Base-by-base conservation (phyloP, 2,888 invertebrate species). In the Danaus chrysippus region DNA sequence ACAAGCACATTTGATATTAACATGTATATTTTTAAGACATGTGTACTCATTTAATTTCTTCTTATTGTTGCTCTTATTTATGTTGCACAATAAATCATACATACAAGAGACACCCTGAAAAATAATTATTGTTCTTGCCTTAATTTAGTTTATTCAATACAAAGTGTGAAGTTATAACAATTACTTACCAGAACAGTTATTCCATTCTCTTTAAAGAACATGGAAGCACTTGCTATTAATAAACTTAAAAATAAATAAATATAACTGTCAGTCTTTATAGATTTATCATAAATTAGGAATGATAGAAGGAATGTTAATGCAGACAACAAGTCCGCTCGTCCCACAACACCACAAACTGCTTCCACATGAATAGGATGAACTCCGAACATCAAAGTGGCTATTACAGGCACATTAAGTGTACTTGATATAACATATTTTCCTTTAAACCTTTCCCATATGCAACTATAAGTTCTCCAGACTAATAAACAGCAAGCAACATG, bases 331-430 rank as follows among this genome's bases (percentile, higher is more conserved):
- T 99, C 99, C 43, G 98, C 98, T 77, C 98, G 90, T 23, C 98
- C 98, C 11, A 99, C 98, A 61, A 98, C 93, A 17, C 97, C 98
- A 63, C 96, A 94, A 2, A 99, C 97, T 64, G 97, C 96, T 91
- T 99, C 99, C 0, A 96, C 94, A 84, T 99, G 99, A 56, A 99
- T 89, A 0, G 99, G 99, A 91, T 99, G 99, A 13, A 96, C 94
- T 12, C 97, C 93, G 90, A 98, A 99, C 34, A 98, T 78, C 3
- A 95, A 72, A 13, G 96, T 91, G 46, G 95, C 93, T 61, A 95
- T 86, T 72, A 94, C 94, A 49, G 94, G 91, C 63, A 91, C 78
- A 68, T 92, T 88, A 23, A 67, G 69, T 66, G 68, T 70, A 64
- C 70, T 73, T 23, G 64, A 70, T 13, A 62, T 60, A 44, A 57